Percentiles rank a stretch among this genome's conserved stretches.
Evolutionary conservation across 2,113 vertebrate species (phyloP).

Genomic region (Gobius niger): DNA sequence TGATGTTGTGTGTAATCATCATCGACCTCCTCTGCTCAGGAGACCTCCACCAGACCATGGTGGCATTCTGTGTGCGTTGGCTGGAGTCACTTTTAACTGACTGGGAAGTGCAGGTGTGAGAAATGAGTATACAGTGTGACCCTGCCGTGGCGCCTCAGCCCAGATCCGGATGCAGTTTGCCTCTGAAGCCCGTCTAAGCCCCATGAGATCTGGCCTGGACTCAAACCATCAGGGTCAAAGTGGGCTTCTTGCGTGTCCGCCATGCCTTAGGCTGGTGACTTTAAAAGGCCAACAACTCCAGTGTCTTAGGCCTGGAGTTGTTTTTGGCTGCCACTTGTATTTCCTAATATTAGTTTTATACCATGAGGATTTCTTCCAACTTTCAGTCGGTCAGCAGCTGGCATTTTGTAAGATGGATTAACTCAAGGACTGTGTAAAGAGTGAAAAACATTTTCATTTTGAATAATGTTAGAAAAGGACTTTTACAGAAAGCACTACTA

Average conservation of each 20-base stretch:
- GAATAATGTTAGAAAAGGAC: too few relatives aligned
- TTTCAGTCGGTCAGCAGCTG: conserved; percentile 19
- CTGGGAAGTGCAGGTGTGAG: conserved; percentile 47
- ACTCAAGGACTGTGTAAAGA: not conserved
- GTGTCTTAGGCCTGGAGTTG: conserved; percentile 38
- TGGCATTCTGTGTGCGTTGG: conserved; percentile 35
- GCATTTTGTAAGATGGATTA: not conserved
- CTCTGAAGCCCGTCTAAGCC: conserved; percentile 19
- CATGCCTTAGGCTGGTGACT: conserved; percentile 36
- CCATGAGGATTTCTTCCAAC: conserved; percentile 21
- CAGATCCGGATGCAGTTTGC: conserved; percentile 7
- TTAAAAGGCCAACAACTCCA: conserved; percentile 46
- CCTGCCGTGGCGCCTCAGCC: conserved; percentile 23
- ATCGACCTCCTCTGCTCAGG: conserved; percentile 26
- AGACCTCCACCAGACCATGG: conserved; percentile 9
- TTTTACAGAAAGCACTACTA: too few relatives aligned
- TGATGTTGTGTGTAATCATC: conserved; percentile 22
- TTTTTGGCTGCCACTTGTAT: conserved; percentile 44
- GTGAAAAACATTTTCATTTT: too few relatives aligned
- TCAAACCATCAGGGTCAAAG: conserved; percentile 6
- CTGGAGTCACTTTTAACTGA: conserved; percentile 48
- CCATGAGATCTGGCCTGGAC: conserved; percentile 19
- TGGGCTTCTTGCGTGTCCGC: not conserved
- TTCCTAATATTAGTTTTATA: conserved; percentile 33
- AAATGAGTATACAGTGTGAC: conserved; percentile 38